Base-by-base conservation (phyloP, 2,888 invertebrate species). In the Lycophotia porphyrea region DNA sequence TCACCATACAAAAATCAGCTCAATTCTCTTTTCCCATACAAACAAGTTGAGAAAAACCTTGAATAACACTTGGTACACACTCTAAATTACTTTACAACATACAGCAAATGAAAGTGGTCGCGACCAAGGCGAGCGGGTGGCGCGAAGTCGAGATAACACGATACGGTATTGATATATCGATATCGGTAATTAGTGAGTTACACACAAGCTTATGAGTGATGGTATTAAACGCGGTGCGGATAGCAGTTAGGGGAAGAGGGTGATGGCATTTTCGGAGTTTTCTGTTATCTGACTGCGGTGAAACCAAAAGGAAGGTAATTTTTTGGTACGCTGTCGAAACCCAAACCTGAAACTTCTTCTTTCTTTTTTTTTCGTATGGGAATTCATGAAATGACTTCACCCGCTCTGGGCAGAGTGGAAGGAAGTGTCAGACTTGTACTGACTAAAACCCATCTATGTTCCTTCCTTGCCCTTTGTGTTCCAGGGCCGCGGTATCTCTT, bases 111-210 rank as follows among this genome's bases (percentile, higher is more conserved):
- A 88, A 88, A 87, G 88, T 82, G 71, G 75, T 77, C 44, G 39
- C 11, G 11, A 76, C 65, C 87, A 87, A 87, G 87, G 87, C 80
- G 31, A 87, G 64, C 87, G 47, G 64, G 84, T 60, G 55, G 74
- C 58, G 77, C 76, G 60, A 58, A 72, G 73, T 72, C 67, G 65
- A 66, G 84, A 72, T 78, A 78, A 81, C 67, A 64, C 60, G 84
- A 78, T 79, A 80, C 76, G 11, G 55, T 36, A 44, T 55, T 70
- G 70, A 81, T 75, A 75, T 73, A 74, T 79, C 58, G 74, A 76
- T 84, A 80, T 80, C 76, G 58, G 64, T 81, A 84, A 86, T 84
- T 86, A 81, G 79, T 75, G 52, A 60, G 58, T 42, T 72, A 74
- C n/a, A n/a, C n/a, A n/a, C 65, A 47, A 67, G 66, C 42, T 47